These are phyloP conservation scores for Plebejus argus DNA, from an alignment of 2,888 invertebrate species.

Conservation along the genomic window DNA sequence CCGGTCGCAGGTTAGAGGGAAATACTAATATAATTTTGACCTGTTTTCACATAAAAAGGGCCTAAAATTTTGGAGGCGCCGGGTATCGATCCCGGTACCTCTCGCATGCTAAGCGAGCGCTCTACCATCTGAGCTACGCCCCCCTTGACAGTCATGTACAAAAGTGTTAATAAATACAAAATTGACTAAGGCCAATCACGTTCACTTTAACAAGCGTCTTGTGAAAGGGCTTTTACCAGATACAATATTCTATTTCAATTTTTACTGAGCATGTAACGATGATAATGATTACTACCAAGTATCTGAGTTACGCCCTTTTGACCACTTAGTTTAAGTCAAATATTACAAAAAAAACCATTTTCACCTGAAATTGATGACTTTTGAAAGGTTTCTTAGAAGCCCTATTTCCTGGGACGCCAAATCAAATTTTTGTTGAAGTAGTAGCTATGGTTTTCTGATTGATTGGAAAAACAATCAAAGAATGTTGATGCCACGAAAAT, in stretches of 20 bases:
- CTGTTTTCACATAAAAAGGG: not conserved
- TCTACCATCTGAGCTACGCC: constrained; percentile 81
- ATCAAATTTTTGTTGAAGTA: not conserved
- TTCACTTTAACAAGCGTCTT: too few relatives aligned
- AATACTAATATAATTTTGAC: too few relatives aligned
- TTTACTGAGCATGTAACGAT: not conserved
- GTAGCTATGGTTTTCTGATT: too few relatives aligned
- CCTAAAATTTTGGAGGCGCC: constrained; percentile 66
- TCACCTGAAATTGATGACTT: not conserved
- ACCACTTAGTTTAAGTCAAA: constrained; percentile 1
- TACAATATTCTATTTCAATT: too few relatives aligned
- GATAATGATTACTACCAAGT: not conserved
- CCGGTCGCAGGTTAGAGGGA: not conserved
- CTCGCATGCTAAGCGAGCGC: constrained; percentile 81
- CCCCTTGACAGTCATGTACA: constrained; percentile 48
- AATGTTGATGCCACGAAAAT: too few relatives aligned
- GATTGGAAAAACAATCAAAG: too few relatives aligned
- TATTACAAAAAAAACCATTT: not conserved
- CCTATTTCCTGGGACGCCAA: not conserved
- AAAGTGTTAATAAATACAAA: too few relatives aligned
- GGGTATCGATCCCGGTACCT: constrained; percentile 81
- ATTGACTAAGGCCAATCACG: too few relatives aligned
- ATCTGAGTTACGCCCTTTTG: not conserved
- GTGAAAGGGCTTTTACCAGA: not conserved
- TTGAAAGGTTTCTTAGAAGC: not conserved